Evolutionary conservation across 1,140 invertebrate species (phyloP), one percentile per base, ranked within the genome.

Genomic region (Bursaphelenchus mucronatus): DNA sequence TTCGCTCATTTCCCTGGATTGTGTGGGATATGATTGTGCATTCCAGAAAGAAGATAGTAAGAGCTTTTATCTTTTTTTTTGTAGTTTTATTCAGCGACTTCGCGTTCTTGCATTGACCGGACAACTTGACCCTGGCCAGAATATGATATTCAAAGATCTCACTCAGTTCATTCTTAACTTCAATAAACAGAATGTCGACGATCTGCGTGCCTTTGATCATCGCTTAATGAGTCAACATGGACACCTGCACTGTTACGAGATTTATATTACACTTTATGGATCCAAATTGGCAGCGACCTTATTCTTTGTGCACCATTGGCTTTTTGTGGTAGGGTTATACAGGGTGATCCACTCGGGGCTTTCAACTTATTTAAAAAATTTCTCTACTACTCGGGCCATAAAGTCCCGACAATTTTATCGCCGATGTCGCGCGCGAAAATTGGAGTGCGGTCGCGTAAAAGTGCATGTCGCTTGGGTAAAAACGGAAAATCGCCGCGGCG

Each of bases 21-120:
- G 55, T 73, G 3, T 76, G 74, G 73, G 73, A 75, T 56, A 62
- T 73, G 0, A 41, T 75, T 6, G 55, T 41, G 5, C 19, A n/a
- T 39, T 10, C 21, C 6, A 44, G 59, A 39, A 44, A 55, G 39
- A n/a, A 62, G 51, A 50, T 50, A 8, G 40, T 61, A 50, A 50
- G 49, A 15, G 30, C 30, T 5, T 30, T 30, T 30, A 30, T 30
- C 1, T 30, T 5, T 30, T 30, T 30, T 30, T 30, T 30, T 5
- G 2, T 30, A 30, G 5, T 30, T 30, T 30, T 30, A 30, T 30
- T 30, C 5, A 50, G 19, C 15, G 49, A 15, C 15, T 17, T 50
- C 19, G 15, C 19, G 15, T 17, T 17, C 49, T 50, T 17, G 49
- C 49, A 15, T 17, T 17, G 19, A 15, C 15, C 1, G 49, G 19